Evolutionary conservation across 2,797 vertebrate species (phyloP).

Genomic region (Arrhamphus sclerolepis): DNA sequence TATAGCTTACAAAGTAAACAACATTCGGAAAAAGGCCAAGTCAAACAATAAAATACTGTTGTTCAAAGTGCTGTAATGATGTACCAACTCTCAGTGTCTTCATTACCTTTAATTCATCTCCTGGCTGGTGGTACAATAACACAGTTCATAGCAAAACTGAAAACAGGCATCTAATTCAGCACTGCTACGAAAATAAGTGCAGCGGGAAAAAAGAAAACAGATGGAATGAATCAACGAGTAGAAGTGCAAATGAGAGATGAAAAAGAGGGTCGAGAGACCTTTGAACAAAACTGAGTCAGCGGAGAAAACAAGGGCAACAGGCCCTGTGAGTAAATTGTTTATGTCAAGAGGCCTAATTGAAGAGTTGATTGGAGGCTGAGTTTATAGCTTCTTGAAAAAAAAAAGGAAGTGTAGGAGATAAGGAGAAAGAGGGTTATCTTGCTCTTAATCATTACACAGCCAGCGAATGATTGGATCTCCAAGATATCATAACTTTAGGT

Average conservation of each 20-base stretch:
- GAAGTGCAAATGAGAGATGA: conserved; percentile 6
- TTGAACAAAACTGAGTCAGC: conserved; percentile 38
- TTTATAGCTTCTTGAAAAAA: conserved; percentile 50
- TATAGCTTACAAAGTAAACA: background rate
- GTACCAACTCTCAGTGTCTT: background rate
- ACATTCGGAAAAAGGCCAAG: too few species aligned
- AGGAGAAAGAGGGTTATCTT: conserved; percentile 48
- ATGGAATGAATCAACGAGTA: conserved; percentile 25
- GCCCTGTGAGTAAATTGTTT: conserved; percentile 39
- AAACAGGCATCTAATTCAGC: conserved; percentile 17
- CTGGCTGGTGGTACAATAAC: background rate
- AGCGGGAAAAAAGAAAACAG: conserved; percentile 13
- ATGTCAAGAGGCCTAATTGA: conserved; percentile 62
- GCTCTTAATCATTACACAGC: conserved; percentile 50
- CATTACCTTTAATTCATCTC: background rate
- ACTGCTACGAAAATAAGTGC: conserved; percentile 6
- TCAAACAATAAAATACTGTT: too few species aligned
- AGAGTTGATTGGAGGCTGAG: conserved; percentile 61
- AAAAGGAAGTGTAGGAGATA: conserved; percentile 40
- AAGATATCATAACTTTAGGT: too few species aligned
- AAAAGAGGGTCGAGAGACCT: conserved; percentile 22
- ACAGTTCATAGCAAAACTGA: background rate
- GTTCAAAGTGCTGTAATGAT: background rate
- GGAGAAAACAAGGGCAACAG: conserved; percentile 46
- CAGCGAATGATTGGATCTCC: conserved; percentile 38